Percentiles rank a stretch among this genome's conserved stretches.
phyloP scores from a whole-genome alignment of 2,888 invertebrate species.

The Cerceris ruficornis region DNA sequence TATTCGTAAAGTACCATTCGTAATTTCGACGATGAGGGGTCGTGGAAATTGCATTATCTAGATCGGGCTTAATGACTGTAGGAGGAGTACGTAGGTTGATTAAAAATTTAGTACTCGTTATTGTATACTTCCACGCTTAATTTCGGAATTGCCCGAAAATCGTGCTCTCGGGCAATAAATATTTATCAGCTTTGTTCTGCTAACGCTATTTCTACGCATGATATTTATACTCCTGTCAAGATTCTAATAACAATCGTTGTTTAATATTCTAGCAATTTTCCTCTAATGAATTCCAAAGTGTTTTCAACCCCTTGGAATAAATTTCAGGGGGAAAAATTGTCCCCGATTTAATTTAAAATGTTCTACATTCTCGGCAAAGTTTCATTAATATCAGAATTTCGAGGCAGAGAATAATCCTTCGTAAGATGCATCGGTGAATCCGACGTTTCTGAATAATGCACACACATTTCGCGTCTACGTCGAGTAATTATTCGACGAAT shows the following conservation, averaged over 20 bases:
- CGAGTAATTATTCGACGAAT: constrained; percentile 17
- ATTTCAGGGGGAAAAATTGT: too few relatives aligned
- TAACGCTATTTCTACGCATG: constrained; percentile 35
- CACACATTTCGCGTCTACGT: constrained; percentile 6
- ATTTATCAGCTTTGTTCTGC: constrained; percentile 6
- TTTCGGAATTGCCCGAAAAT: constrained; percentile 32
- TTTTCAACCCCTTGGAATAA: too few relatives aligned
- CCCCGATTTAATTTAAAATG: too few relatives aligned
- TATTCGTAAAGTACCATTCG: neutral
- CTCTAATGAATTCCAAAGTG: too few relatives aligned
- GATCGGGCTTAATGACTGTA: constrained; percentile 10
- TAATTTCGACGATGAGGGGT: neutral
- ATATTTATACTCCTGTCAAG: neutral
- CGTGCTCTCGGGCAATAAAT: constrained; percentile 39
- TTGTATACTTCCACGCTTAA: constrained; percentile 4
- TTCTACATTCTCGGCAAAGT: too few relatives aligned
- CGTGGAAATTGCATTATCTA: neutral
- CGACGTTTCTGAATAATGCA: neutral
- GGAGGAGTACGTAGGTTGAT: constrained; percentile 2
- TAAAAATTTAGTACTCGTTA: constrained; percentile 7
- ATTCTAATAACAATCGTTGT: too few relatives aligned
- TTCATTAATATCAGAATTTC: too few relatives aligned
- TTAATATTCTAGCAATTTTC: too few relatives aligned
- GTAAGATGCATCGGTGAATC: neutral
- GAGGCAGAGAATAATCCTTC: neutral